Percentiles rank a stretch among this genome's conserved stretches.
Evolutionary conservation across 2,113 vertebrate genomes (phyloP).

Genomic region (Helogale parvula): DNA sequence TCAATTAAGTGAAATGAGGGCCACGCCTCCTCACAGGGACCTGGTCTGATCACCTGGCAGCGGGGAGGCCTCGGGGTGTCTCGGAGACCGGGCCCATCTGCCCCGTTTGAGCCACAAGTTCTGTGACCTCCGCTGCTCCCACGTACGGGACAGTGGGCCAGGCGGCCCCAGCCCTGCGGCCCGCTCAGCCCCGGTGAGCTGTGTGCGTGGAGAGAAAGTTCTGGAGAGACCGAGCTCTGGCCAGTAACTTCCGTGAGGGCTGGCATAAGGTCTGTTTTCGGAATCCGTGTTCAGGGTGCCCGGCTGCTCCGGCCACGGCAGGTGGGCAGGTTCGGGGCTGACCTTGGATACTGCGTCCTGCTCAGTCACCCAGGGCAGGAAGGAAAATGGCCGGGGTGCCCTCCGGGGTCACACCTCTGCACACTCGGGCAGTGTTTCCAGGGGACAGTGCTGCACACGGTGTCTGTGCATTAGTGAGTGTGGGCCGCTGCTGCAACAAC

Average conservation of each 20-base stretch:
- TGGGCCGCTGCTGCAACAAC: background rate
- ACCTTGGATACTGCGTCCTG: background rate
- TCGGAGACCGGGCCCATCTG: background rate
- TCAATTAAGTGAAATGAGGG: background rate
- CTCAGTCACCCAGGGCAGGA: too few species aligned
- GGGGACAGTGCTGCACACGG: background rate
- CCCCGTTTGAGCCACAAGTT: fast-evolving
- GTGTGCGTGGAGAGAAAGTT: background rate
- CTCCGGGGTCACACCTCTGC: too few species aligned
- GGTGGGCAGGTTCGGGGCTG: background rate
- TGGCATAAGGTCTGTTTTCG: too few species aligned
- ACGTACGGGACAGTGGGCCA: too few species aligned
- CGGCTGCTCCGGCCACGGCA: background rate
- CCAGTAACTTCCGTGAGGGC: background rate
- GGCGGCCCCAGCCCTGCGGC: too few species aligned
- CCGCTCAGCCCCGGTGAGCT: too few species aligned
- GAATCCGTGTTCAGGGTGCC: too few species aligned
- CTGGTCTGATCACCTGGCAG: background rate
- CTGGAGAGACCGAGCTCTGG: background rate
- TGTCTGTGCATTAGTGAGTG: background rate
- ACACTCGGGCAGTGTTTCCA: background rate
- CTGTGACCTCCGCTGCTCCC: background rate
- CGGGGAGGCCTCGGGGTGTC: background rate
- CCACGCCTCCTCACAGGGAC: background rate
- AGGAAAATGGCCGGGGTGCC: background rate